Base-by-base conservation (phyloP, 2,888 invertebrate genomes). In the Apodemia mormo region DNA sequence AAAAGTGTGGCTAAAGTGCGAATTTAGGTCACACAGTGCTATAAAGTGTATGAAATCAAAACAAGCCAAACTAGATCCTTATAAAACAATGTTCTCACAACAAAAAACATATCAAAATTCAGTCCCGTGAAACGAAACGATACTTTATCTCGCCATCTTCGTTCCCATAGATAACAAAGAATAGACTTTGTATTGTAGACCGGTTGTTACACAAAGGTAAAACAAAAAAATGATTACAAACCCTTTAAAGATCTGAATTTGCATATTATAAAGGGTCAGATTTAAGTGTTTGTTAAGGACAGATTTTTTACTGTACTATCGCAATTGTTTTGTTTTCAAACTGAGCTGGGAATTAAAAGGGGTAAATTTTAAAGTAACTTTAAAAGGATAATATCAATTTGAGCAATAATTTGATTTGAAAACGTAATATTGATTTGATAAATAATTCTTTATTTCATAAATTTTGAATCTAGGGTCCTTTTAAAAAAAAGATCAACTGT, bases 181-280 rank as follows among this genome's bases (percentile, higher is more conserved):
- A 61, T 61, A 61, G 61, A 30, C 33, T 22, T 33, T 61, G 58
- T 58, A 30, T 58, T 58, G 33, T 61, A 61, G 33, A 61, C 61
- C 61, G 61, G 61, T 61, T 61, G 61, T 37, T 14, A 2, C 61
- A 61, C 61, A 61, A 61, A 61, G 61, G 61, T 61, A 61, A 78
- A 82, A 82, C 81, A 79, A 82, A 79, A 77, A 76, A 76, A 85
- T 45, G 3, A 49, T 84, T 84, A 82, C 80, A 75, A 70, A 85
- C 84, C 84, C 82, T 84, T 82, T 81, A 78, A 76, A 76, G 81
- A 77, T 74, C 77, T 76, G 67, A 54, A 84, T 86, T 85, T 85
- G 85, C 85, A 86, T 86, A 85, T 84, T 79, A 73, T 75, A 76
- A 72, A 69, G 68, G 78, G 71, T 71, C 69, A 69, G 69, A 67